Conservation (phyloP, 1,140 invertebrate genomes). For the Pogonognathellus flavescens region DNA sequence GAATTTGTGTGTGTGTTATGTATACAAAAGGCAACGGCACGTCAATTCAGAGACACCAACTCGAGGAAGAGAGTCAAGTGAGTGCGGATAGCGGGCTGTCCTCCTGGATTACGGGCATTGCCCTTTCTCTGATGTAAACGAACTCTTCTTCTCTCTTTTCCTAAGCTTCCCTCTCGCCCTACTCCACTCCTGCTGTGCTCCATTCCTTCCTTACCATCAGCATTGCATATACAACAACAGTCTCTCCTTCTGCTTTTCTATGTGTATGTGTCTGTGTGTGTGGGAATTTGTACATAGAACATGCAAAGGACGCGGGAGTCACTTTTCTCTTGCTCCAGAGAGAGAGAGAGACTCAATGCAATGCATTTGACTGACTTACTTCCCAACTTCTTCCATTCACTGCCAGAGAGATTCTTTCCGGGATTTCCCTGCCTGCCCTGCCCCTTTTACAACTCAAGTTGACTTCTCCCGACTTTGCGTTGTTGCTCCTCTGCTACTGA, state of each 20-base stretch:
- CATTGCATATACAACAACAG: too few relatives aligned
- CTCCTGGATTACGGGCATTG: constrained; percentile 25
- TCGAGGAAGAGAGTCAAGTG: constrained; percentile 25
- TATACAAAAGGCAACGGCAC: not conserved
- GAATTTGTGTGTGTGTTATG: too few relatives aligned
- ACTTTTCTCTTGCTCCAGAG: too few relatives aligned
- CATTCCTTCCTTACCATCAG: not conserved
- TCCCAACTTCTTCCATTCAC: not conserved
- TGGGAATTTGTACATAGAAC: too few relatives aligned
- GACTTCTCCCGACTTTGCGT: too few relatives aligned
- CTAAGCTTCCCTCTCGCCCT: not conserved
- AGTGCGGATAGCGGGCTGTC: constrained; percentile 23
- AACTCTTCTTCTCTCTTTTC: constrained; percentile 24
- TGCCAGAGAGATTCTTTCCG: constrained; percentile 37
- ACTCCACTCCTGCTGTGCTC: not conserved
- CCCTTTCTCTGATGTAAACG: constrained; percentile 43
- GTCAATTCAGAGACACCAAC: not conserved
- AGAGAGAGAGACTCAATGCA: not conserved
- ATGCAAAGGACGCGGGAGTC: too few relatives aligned
- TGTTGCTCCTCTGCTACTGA: too few relatives aligned
- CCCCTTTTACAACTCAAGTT: not conserved
- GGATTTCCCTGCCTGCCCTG: constrained; percentile 24
- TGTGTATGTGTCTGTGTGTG: too few relatives aligned
- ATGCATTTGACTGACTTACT: not conserved
- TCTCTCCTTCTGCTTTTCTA: too few relatives aligned